Evolutionary conservation across 2,797 vertebrate species (phyloP).

Genomic region (Acanthurus lineatus): DNA sequence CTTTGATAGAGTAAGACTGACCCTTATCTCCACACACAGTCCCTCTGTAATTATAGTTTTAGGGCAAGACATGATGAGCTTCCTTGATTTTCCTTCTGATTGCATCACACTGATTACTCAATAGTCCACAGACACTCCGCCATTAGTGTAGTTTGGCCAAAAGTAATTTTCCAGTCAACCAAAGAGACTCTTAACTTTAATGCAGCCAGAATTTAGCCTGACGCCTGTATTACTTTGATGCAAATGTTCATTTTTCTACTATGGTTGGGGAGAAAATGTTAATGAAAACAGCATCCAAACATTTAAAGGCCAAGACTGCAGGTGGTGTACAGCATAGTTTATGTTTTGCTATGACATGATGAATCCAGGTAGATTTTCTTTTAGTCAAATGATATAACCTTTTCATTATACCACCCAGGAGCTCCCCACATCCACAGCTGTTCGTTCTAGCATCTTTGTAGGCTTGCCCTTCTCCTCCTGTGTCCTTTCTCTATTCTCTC

Average conservation of each 20-base stretch:
- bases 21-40: slow-evolving; percentile 16
- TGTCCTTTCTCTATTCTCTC: background rate
- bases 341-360: background rate
- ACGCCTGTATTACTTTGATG: background rate
- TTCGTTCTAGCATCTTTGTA: too few relatives aligned
- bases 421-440: too few relatives aligned
- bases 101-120: slow-evolving; percentile 65
- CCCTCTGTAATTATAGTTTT: slow-evolving; percentile 31
- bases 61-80: slow-evolving; percentile 39
- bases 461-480: background rate
- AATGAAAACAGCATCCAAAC: background rate
- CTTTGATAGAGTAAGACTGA: slow-evolving; percentile 1
- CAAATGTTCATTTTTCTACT: slow-evolving; percentile 13
- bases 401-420: background rate
- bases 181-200: slow-evolving; percentile 18
- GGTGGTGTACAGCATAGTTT: background rate
- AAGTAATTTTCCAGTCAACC: slow-evolving; percentile 43
- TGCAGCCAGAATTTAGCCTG: background rate
- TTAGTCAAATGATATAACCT: background rate
- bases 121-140: slow-evolving; percentile 15
- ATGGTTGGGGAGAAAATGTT: background rate
- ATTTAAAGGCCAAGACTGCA: background rate
- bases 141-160: slow-evolving; percentile 40
- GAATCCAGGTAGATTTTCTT: background rate
- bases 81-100: slow-evolving; percentile 62